Percentiles rank a stretch among this genome's conserved stretches.
phyloP scores from a whole-genome alignment of 2,797 vertebrate genomes.

The Menidia menidia region DNA sequence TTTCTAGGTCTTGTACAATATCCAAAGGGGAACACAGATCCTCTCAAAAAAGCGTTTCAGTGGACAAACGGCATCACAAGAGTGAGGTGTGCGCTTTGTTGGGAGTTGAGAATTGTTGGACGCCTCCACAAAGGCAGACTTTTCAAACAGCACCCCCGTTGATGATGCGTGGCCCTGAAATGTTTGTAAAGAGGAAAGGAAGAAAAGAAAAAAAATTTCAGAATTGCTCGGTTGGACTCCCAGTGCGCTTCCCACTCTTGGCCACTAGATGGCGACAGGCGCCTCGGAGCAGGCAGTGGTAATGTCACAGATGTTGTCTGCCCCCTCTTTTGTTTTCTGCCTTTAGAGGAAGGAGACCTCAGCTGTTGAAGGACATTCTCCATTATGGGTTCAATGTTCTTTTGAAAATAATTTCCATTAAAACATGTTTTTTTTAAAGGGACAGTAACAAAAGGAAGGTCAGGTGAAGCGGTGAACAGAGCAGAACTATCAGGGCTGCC shows the following conservation, averaged over 20 bases:
- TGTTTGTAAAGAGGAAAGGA: slow-evolving; percentile 67
- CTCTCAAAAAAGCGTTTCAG: slow-evolving; percentile 46
- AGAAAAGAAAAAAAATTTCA: slow-evolving; percentile 56
- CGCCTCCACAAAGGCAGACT: slow-evolving; percentile 29
- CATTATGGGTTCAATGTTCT: slow-evolving; percentile 88
- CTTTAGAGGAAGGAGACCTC: slow-evolving; percentile 85
- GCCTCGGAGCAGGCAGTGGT: slow-evolving; percentile 54
- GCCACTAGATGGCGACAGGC: slow-evolving; percentile 78
- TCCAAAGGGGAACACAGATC: slow-evolving; percentile 52
- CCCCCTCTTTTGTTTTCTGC: slow-evolving; percentile 81
- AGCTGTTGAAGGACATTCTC: slow-evolving; percentile 87
- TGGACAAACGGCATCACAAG: neutral
- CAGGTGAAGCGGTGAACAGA: slow-evolving; percentile 82
- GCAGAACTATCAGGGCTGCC: slow-evolving; percentile 76
- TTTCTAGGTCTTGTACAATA: slow-evolving; percentile 57
- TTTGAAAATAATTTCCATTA: slow-evolving; percentile 89
- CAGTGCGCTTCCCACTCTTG: slow-evolving; percentile 37
- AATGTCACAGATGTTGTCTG: slow-evolving; percentile 86
- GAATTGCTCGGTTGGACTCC: slow-evolving; percentile 22
- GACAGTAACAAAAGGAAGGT: slow-evolving; percentile 85
- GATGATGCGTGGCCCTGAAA: slow-evolving; percentile 52
- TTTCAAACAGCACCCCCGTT: slow-evolving; percentile 8
- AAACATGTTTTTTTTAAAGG: slow-evolving; percentile 84
- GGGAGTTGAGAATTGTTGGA: slow-evolving; percentile 13
- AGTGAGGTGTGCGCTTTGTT: slow-evolving; percentile 17